Percentiles rank a stretch among this genome's conserved stretches.
phyloP scores from a whole-genome alignment of 2,888 invertebrate genomes.

The Phaedon cochleariae region DNA sequence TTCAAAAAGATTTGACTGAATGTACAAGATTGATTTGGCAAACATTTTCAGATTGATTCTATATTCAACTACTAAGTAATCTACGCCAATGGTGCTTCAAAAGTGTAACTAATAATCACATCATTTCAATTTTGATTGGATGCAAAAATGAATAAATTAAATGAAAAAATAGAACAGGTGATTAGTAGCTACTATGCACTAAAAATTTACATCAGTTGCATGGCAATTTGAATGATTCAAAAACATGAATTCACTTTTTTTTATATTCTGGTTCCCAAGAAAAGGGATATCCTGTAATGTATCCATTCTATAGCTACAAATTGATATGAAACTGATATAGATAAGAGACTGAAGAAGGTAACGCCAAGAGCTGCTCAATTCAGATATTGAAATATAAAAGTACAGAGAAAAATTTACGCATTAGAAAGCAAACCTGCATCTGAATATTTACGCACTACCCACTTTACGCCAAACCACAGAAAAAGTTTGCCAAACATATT shows the following conservation, averaged over 20 bases:
- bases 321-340: conserved; percentile 10
- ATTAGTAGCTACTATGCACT: conserved; percentile 17
- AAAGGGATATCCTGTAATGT: no score
- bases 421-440: conserved; percentile 8
- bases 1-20: background rate
- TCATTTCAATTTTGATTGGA: background rate
- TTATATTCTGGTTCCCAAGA: no score
- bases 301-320: no score
- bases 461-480: conserved; percentile 21
- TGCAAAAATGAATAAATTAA: background rate
- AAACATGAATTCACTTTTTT: background rate
- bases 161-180: background rate
- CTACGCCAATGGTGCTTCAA: background rate
- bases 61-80: conserved; percentile 4
- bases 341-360: conserved; percentile 10
- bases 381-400: conserved; percentile 15
- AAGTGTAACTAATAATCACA: conserved; percentile 17
- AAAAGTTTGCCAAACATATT: conserved; percentile 29
- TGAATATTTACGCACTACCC: conserved; percentile 21
- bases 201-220: conserved; percentile 1
- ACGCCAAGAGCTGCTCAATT: conserved; percentile 28
- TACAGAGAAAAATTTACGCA: conserved; percentile 21
- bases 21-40: conserved; percentile 30
- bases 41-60: conserved; percentile 22
- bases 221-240: background rate